These are phyloP conservation scores for Elachura formosa DNA, from an alignment of 2,113 vertebrate genomes.

Conservation along the genomic window DNA sequence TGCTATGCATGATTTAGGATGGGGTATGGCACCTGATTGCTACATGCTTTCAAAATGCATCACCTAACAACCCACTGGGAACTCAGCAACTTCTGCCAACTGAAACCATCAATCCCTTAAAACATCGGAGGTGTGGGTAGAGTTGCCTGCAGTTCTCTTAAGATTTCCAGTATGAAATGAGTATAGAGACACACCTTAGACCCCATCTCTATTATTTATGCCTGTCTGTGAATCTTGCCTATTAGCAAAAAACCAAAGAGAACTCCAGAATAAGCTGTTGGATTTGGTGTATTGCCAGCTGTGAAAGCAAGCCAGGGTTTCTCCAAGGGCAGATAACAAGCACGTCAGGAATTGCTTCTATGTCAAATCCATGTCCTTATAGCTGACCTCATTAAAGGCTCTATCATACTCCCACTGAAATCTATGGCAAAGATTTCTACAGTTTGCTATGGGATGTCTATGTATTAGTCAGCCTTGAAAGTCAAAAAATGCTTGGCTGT, in stretches of 20 bases:
- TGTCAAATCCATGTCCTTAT: not conserved
- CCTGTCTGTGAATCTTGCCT: not conserved
- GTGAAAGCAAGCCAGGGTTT: not conserved
- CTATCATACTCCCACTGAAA: not conserved
- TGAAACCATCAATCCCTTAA: not conserved
- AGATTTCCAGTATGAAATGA: not conserved
- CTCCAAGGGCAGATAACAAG: not conserved
- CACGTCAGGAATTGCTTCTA: slow-evolving; percentile 7
- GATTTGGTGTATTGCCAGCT: not conserved
- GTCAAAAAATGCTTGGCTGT: not conserved
- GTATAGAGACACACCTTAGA: not conserved
- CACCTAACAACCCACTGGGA: not conserved
- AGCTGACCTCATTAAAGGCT: slow-evolving; percentile 29
- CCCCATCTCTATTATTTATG: not conserved
- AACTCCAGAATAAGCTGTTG: not conserved
- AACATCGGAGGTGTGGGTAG: not conserved
- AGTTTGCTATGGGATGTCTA: not conserved
- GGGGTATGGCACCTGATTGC: not conserved
- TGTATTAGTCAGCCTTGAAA: not conserved
- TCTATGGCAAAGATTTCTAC: not conserved
- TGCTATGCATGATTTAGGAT: not conserved
- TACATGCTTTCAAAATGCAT: not conserved
- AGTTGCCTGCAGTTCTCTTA: not conserved
- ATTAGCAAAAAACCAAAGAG: not conserved
- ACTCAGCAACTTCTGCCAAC: not conserved